Base-by-base conservation (phyloP, 1,140 invertebrate species). In the Helicoverpa armigera region DNA sequence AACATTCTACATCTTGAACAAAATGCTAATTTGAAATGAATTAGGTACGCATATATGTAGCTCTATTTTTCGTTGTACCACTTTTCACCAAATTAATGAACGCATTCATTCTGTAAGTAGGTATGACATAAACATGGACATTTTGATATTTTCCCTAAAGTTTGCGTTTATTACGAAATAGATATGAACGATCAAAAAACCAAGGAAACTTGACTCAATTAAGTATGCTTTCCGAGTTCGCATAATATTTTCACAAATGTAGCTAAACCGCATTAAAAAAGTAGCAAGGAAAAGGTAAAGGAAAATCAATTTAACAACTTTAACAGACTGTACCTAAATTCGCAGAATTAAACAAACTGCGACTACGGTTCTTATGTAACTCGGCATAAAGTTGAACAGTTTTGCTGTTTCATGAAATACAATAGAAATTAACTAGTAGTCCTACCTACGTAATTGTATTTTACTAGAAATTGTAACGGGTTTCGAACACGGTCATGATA, bases 371-470 rank as follows among this genome's bases (percentile, higher is more conserved):
- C 43, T 69, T 50, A 63, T 35, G 12, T 48, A 48, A 77, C 23
- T 77, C 35, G 56, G 56, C 72, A 48, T 72, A 29, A 29, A 72
- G 23, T 53, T 23, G 50, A 50, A 51, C n/a, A 50, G 56, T 60
- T 58, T 61, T 16, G 56, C 54, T 11, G 75, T 77, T 67, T 77
- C 61, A n/a, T 61, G 61, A 67, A 77, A 77, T 67, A 54, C 50
- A 72, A 72, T 53, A 70, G 69, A 53, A 53, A 72, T 23, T 53
- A 54, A 53, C 13, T 43, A 43, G 35, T 43, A 4, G 23, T 54
- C 23, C 23, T 23, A 63, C 16, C 43, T 29, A 65, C 48, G 29
- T 73, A 58, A 73, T 58, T 73, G 16, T 51, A 48, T 73, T 51
- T 76, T 12, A 56, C 51, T 16, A 16, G 63, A 61, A 61, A 72